Evolutionary conservation across 2,888 invertebrate species (phyloP).

Genomic region (Lymantria dispar): DNA sequence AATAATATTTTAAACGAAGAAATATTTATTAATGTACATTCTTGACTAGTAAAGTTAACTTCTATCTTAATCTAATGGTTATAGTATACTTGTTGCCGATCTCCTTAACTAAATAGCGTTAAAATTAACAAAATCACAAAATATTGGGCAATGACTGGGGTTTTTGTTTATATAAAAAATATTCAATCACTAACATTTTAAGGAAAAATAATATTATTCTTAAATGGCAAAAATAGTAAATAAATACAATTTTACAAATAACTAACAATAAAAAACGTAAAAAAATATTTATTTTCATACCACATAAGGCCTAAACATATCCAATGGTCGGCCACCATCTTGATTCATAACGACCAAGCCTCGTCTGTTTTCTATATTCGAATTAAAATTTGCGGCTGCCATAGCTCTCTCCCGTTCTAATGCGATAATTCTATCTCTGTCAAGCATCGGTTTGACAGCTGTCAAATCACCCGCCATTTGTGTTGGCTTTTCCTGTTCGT

Average conservation of each 20-base stretch:
- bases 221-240: background rate
- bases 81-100: constrained; percentile 23
- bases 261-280: constrained; percentile 45
- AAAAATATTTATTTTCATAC: constrained; percentile 66
- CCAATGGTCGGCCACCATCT: constrained; percentile 70
- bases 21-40: constrained; percentile 26
- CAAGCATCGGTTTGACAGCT: constrained; percentile 75
- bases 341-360: constrained; percentile 71
- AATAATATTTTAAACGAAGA: too few species aligned
- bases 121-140: background rate
- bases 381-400: constrained; percentile 78
- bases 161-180: background rate
- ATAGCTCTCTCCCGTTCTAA: constrained; percentile 73
- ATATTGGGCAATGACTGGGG: background rate
- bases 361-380: constrained; percentile 76
- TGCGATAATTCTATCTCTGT: constrained; percentile 76
- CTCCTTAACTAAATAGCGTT: constrained; percentile 1
- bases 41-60: constrained; percentile 28
- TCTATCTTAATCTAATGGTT: constrained; percentile 18
- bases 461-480: constrained; percentile 70
- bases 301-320: constrained; percentile 80
- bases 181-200: background rate
- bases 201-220: background rate
- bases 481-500: constrained; percentile 56
- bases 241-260: background rate